These are phyloP conservation scores for Willisornis vidua DNA, from an alignment of 2,113 vertebrate species.

Conservation along the genomic window DNA sequence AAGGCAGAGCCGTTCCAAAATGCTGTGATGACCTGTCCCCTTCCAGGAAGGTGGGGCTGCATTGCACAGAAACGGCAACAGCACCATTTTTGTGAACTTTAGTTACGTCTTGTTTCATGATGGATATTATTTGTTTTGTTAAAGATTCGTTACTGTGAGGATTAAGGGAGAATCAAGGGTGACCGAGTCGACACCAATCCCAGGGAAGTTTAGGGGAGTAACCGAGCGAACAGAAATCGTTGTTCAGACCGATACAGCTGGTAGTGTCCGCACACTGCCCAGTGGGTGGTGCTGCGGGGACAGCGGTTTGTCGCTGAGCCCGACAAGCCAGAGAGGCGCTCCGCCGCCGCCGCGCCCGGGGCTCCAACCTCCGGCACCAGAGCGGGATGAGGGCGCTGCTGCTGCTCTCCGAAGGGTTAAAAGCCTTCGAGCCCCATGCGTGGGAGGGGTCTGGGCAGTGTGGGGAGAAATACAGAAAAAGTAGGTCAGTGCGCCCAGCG, in stretches of 20 bases:
- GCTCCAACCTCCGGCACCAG: fast-evolving
- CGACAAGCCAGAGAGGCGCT: neutral
- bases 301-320: fast-evolving
- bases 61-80: neutral
- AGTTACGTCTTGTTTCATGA: neutral
- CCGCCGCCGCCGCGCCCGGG: neutral
- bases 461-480: neutral
- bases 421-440: neutral
- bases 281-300: neutral
- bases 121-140: neutral
- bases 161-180: fast-evolving
- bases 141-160: neutral
- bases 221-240: fast-evolving
- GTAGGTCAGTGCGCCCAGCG: neutral
- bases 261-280: fast-evolving
- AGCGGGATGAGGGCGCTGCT: neutral
- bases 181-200: fast-evolving
- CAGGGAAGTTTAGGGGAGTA: fast-evolving
- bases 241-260: fast-evolving
- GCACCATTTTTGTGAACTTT: neutral
- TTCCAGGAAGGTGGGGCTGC: neutral
- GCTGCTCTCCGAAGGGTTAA: neutral
- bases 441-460: neutral
- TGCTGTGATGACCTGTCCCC: neutral
- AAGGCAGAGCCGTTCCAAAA: neutral